Conservation (phyloP, 2,113 vertebrate species). For the Rousettus leschenaultii region DNA sequence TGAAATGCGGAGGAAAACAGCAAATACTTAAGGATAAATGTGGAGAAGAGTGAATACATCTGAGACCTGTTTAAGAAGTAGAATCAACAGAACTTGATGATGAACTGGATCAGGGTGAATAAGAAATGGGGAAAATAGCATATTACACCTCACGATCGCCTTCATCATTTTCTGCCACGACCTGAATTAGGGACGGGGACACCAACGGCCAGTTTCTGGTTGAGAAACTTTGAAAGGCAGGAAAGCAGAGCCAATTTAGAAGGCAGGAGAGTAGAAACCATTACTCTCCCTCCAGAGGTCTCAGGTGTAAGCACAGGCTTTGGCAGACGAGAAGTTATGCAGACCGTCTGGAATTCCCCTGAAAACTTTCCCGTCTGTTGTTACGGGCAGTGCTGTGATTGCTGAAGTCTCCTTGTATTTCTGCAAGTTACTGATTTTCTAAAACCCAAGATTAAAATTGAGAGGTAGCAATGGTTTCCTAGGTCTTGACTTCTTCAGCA, state of each 20-base stretch:
- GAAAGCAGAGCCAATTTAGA: background rate
- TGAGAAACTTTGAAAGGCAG: background rate
- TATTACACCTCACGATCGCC: background rate
- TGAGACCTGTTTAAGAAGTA: background rate
- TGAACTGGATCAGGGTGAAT: background rate
- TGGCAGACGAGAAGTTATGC: background rate
- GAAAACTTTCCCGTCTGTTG: background rate
- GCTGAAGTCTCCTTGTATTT: background rate
- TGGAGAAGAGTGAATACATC: background rate
- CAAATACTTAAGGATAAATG: background rate
- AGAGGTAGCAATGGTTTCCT: background rate
- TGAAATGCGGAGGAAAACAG: background rate
- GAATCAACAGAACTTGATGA: background rate
- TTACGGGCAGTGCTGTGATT: background rate
- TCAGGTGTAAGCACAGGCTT: background rate
- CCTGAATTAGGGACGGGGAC: background rate
- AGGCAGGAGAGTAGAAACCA: background rate
- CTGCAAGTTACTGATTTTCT: background rate
- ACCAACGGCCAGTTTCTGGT: background rate
- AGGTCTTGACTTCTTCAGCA: background rate
- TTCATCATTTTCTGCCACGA: too few relatives aligned
- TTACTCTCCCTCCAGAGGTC: background rate
- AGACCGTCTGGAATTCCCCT: background rate
- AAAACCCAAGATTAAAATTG: background rate
- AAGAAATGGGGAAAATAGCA: background rate